These are phyloP conservation scores for Drosophila insularis DNA, from an alignment of 1,140 invertebrate species.

Conservation along the genomic window DNA sequence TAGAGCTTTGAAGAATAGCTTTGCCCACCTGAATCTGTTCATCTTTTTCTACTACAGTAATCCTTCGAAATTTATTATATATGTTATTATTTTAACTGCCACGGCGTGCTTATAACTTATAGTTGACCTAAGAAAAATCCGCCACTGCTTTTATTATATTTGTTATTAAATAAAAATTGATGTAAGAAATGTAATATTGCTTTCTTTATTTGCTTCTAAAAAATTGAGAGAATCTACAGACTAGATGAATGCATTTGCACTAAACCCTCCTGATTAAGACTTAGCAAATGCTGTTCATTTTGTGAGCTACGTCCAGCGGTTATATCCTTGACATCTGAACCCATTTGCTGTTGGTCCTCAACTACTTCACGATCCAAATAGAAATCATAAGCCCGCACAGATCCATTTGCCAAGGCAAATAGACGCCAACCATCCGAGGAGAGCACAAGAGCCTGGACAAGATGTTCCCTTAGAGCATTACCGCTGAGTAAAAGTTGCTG, in stretches of 20 bases:
- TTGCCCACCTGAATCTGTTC: too few relatives aligned
- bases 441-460: constrained; percentile 65
- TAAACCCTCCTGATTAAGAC: constrained; percentile 39
- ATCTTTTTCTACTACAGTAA: too few relatives aligned
- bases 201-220: constrained; percentile 30
- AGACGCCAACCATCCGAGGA: constrained; percentile 71
- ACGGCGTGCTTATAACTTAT: too few relatives aligned
- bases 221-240: constrained; percentile 44
- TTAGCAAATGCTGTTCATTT: constrained; percentile 49
- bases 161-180: constrained; percentile 2
- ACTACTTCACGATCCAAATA: constrained; percentile 60
- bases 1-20: too few relatives aligned
- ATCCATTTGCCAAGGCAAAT: constrained; percentile 65
- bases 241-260: constrained; percentile 57
- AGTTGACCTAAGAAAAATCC: too few relatives aligned
- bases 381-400: constrained; percentile 69
- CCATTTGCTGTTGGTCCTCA: neutral
- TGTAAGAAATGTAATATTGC: constrained; percentile 13
- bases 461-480: constrained; percentile 60
- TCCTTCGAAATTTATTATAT: too few relatives aligned
- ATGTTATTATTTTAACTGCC: too few relatives aligned
- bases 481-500: constrained; percentile 73
- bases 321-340: constrained; percentile 43
- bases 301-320: constrained; percentile 40
- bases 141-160: neutral